Evolutionary conservation across 2,113 vertebrate species (phyloP), one percentile per base, ranked within the genome.

Genomic region (Trinectes maculatus): DNA sequence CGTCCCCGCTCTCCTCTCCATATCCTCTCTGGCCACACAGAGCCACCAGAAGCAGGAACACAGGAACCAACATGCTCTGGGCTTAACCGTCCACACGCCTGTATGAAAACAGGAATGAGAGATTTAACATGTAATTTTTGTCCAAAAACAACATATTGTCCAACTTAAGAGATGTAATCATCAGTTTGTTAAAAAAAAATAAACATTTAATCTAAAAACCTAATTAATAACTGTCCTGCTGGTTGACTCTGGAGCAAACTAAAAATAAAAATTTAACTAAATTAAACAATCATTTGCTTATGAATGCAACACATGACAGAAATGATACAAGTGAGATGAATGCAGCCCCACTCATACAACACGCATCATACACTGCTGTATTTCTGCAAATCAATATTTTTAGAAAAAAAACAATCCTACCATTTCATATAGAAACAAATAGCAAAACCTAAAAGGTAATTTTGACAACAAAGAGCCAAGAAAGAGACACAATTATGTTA

Each of bases 31-130:
- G 76, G 57, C 74, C 87, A 49, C 91, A 73, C 16, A 91, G 59
- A 33, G 86, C 70, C 77, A 91, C 9, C 3, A 97, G 57, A 10
- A 95, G 71, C 69, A 74, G 74, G 71, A 80, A 3, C 24, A 77
- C 55, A 26, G 85, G 15, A 58, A 89, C 12, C 1, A 87, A 65
- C 88, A 95, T 93, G 89, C 89, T 96, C 81, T 29, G 39, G 33
- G 85, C 57, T 64, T 49, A 64, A 51, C 10, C 2, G 60, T 74
- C 66, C 64, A 54, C 28, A 71, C 62, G 46, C 75, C 87, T 92
- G 66, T 13, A 56, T 15, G n/a, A 64, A 79, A 26, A 81, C 36
- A 59, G 40, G 18, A 59, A 65, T 4, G 6, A 48, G 15, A 72
- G 7, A 57, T 0, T 3, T 56, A 1, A 44, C 26, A 46, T 52